Evolutionary conservation across 2,888 invertebrate genomes (phyloP).

Genomic region (Clivina fossor): DNA sequence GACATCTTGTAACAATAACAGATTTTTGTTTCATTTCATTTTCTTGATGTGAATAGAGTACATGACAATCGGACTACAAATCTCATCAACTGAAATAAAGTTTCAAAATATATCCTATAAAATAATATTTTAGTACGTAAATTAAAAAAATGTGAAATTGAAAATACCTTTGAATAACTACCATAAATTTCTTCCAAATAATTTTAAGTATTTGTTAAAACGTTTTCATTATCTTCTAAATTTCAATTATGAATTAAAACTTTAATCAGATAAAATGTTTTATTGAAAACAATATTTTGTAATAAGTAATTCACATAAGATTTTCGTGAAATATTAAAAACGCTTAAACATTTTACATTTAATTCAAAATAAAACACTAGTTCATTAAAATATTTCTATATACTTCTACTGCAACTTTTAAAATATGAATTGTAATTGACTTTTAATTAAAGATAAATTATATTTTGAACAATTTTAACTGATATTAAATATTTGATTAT

Average conservation of each 20-base stretch:
- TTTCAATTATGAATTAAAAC: slow-evolving; percentile 59
- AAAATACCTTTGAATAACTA: slow-evolving; percentile 49
- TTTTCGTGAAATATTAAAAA: slow-evolving; percentile 62
- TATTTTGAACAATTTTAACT: slow-evolving; percentile 39
- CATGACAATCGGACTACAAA: slow-evolving; percentile 71
- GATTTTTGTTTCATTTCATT: slow-evolving; percentile 45
- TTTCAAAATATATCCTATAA: slow-evolving; percentile 50
- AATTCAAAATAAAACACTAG: slow-evolving; percentile 57
- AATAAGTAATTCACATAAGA: slow-evolving; percentile 61
- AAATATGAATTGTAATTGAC: slow-evolving; percentile 57
- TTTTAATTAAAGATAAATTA: slow-evolving; percentile 60
- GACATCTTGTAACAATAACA: slow-evolving; percentile 55
- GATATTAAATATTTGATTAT: slow-evolving; percentile 16
- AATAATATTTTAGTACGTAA: slow-evolving; percentile 21
- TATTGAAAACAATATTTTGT: slow-evolving; percentile 62
- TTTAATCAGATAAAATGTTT: slow-evolving; percentile 61
- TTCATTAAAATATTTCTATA: slow-evolving; percentile 52
- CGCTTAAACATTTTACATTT: slow-evolving; percentile 63
- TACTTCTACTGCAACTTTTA: slow-evolving; percentile 52
- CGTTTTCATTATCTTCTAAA: slow-evolving; percentile 53
- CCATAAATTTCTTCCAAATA: slow-evolving; percentile 47
- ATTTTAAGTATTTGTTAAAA: slow-evolving; percentile 51
- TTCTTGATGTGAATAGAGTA: slow-evolving; percentile 60
- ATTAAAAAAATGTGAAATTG: too few relatives aligned
- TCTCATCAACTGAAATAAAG: slow-evolving; percentile 79